Percentiles rank a stretch among this genome's conserved stretches.
Conservation (phyloP, 2,888 invertebrate genomes). For the Phlogophora meticulosa region DNA sequence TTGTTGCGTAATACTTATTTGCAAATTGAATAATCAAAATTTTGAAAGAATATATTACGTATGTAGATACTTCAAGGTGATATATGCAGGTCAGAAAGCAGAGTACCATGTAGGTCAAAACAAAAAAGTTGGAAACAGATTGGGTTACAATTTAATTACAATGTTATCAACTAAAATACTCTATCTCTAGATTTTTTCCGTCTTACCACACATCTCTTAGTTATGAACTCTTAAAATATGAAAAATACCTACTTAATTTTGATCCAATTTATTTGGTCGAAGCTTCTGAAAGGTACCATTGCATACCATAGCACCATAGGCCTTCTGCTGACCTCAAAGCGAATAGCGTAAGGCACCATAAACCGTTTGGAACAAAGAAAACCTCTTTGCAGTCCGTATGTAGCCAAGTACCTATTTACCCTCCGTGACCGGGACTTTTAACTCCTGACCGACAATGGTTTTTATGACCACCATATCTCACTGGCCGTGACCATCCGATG, state of each 20-base stretch:
- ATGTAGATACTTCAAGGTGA: too few relatives aligned
- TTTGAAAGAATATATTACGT: neutral
- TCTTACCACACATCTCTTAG: too few relatives aligned
- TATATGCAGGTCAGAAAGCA: too few relatives aligned
- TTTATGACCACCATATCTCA: conserved; percentile 71
- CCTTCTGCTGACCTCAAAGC: conserved; percentile 52
- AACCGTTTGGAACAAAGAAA: conserved; percentile 56
- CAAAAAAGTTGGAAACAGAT: too few relatives aligned
- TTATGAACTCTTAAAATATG: too few relatives aligned
- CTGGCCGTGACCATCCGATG: conserved; percentile 72
- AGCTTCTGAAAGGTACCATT: conserved; percentile 15
- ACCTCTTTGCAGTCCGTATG: conserved; percentile 60
- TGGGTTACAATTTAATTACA: too few relatives aligned
- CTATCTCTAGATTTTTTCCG: too few relatives aligned
- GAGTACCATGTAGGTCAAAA: too few relatives aligned
- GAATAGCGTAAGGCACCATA: conserved; percentile 57
- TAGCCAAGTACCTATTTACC: conserved; percentile 58
- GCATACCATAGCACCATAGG: conserved; percentile 10
- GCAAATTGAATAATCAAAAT: conserved; percentile 11
- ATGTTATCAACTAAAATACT: too few relatives aligned
- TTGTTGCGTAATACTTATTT: conserved; percentile 39
- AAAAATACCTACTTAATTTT: neutral
- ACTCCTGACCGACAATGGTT: conserved; percentile 73
- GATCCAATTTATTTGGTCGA: neutral
- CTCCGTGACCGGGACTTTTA: conserved; percentile 69